phyloP scores from a whole-genome alignment of 2,113 vertebrate genomes.

The Saimiri boliviensis region DNA sequence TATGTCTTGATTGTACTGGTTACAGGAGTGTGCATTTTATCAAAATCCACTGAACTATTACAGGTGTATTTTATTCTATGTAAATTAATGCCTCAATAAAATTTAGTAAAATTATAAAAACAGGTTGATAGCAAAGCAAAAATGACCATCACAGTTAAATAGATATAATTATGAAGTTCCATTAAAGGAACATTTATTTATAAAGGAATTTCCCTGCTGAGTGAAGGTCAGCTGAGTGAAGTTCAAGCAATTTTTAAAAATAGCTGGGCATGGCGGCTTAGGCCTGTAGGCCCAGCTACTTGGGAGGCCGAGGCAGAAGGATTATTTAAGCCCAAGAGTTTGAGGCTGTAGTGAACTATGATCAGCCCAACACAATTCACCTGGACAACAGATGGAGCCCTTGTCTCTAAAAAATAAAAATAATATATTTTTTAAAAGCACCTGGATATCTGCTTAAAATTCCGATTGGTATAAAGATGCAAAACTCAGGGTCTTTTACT shows the following conservation, averaged over 20 bases:
- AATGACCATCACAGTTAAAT: background rate
- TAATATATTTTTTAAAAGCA: background rate
- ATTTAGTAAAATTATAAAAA: conserved; percentile 1
- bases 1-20: background rate
- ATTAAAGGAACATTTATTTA: background rate
- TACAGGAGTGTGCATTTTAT: background rate
- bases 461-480: background rate
- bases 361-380: too few relatives aligned
- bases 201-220: background rate
- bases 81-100: background rate
- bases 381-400: too few relatives aligned
- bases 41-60: background rate
- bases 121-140: background rate
- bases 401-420: too few relatives aligned
- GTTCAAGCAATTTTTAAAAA: too few relatives aligned
- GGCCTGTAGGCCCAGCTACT: too few relatives aligned
- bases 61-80: background rate
- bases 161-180: background rate
- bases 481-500: background rate
- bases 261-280: too few relatives aligned
- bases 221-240: background rate
- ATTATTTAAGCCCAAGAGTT: too few relatives aligned
- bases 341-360: too few relatives aligned
- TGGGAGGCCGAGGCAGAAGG: too few relatives aligned
- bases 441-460: background rate